A percentile compares a stretch with the other conserved stretches of the same genome.
These are phyloP conservation scores for Phyllostomus hastatus DNA, from an alignment of 2,113 vertebrate genomes.

Conservation along the genomic window DNA sequence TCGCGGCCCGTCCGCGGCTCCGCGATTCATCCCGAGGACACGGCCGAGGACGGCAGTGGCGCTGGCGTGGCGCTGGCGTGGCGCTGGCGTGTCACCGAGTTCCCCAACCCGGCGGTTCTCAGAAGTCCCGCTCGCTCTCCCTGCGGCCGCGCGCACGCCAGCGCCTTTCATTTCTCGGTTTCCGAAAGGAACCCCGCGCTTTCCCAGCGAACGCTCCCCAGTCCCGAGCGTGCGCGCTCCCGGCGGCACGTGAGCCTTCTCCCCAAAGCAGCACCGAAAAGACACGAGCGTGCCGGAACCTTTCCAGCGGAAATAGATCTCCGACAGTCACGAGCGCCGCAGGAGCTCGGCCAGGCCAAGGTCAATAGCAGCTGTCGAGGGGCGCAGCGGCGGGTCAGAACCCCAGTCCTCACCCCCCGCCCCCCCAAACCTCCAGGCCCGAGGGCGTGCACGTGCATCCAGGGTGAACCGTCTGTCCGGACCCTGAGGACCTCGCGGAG, in stretches of 20 bases:
- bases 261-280: conserved; percentile 14
- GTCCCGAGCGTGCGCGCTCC: background rate
- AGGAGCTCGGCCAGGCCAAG: conserved; percentile 38
- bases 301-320: conserved; percentile 59
- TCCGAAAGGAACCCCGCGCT: no score
- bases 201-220: background rate
- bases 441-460: background rate
- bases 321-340: conserved; percentile 47
- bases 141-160: background rate
- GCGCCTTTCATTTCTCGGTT: no score
- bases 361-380: conserved; percentile 23
- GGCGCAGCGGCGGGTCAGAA: background rate
- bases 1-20: background rate
- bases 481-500: background rate
- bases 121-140: conserved; percentile 6
- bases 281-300: conserved; percentile 37
- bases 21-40: conserved; percentile 9
- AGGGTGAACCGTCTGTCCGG: background rate
- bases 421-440: no score
- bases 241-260: background rate
- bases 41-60: conserved; percentile 13
- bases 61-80: no score
- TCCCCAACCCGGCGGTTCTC: background rate
- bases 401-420: no score
- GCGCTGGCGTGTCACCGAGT: background rate